A percentile compares a stretch with the other conserved stretches of the same genome.
Conservation (phyloP, 2,113 vertebrate species). For the Gavialis gangeticus region DNA sequence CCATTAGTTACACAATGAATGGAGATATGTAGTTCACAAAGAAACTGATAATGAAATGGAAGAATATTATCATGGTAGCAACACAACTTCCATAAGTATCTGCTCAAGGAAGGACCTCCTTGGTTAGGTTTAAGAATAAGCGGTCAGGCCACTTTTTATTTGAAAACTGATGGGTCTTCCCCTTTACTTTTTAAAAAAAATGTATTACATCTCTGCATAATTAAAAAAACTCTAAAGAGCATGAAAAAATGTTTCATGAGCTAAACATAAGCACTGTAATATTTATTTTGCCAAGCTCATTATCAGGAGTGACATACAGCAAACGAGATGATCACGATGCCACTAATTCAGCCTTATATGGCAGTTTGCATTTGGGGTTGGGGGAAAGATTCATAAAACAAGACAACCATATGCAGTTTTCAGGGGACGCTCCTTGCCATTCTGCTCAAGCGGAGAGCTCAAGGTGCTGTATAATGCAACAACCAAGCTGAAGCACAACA, state of each 20-base stretch:
- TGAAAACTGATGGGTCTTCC: background rate
- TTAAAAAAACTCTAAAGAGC: background rate
- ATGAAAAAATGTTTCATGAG: background rate
- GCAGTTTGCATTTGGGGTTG: background rate
- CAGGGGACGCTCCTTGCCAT: too few species aligned
- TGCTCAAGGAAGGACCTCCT: background rate
- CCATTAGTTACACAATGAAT: background rate
- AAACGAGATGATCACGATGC: background rate
- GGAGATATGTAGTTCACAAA: fast-evolving
- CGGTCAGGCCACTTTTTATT: background rate
- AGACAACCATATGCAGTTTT: too few species aligned
- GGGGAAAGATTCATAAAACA: too few species aligned
- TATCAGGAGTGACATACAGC: background rate
- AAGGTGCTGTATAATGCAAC: too few species aligned
- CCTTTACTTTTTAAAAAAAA: background rate
- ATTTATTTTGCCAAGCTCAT: background rate
- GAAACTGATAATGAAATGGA: background rate
- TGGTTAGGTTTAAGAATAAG: background rate
- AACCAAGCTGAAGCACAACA: too few species aligned
- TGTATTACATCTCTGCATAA: background rate
- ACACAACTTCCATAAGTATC: background rate
- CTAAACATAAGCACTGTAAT: background rate
- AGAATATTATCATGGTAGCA: fast-evolving
- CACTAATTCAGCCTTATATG: background rate
- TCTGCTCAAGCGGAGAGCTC: too few species aligned